A percentile compares a stretch with the other conserved stretches of the same genome.
phyloP scores from a whole-genome alignment of 2,113 vertebrate species.

The Sphaerodactylus townsendi region DNA sequence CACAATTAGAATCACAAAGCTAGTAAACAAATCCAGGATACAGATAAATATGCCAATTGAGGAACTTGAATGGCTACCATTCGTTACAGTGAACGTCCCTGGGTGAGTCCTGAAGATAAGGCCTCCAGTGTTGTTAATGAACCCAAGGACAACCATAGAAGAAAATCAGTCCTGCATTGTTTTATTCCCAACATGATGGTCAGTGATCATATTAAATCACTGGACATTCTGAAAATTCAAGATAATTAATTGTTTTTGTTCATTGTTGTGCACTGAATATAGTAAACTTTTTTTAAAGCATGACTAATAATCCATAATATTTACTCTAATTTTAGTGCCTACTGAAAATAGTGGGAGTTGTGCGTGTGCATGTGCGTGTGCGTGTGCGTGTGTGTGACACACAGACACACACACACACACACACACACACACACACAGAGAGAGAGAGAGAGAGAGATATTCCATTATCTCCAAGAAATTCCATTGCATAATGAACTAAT shows the following conservation, averaged over 20 bases:
- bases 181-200: background rate
- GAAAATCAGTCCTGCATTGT: constrained; percentile 17
- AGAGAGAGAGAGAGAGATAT: too few species aligned
- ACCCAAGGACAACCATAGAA: constrained; percentile 10
- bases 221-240: background rate
- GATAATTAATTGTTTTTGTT: background rate
- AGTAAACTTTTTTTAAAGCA: constrained; percentile 51
- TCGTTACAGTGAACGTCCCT: background rate
- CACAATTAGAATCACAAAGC: background rate
- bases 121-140: background rate
- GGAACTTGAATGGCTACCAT: background rate
- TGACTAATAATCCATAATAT: constrained; percentile 46
- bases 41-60: background rate
- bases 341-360: constrained; percentile 51
- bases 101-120: background rate
- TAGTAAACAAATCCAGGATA: background rate
- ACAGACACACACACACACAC: too few species aligned
- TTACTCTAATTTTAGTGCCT: constrained; percentile 56
- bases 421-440: too few species aligned
- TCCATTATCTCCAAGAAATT: constrained; percentile 59
- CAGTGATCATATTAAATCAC: background rate
- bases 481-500: constrained; percentile 58
- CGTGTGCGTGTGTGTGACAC: too few species aligned
- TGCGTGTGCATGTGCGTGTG: background rate
- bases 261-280: constrained; percentile 47